A percentile compares a stretch with the other conserved stretches of the same genome.
phyloP scores from a whole-genome alignment of 1,140 invertebrate species.

The Drosophila sturtevanti region DNA sequence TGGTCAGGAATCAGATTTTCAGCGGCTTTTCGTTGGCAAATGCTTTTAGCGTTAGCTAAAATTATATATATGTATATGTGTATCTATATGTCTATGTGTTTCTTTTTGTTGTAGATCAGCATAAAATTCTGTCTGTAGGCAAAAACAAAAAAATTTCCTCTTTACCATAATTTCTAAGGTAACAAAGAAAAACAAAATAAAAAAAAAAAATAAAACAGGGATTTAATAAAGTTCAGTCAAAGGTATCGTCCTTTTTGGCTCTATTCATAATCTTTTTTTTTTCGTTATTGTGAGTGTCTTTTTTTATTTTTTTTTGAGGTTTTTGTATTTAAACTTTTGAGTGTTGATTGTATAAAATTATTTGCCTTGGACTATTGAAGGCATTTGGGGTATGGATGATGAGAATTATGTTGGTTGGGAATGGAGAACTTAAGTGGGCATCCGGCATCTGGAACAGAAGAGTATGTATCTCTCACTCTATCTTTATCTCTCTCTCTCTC shows the following conservation, averaged over 20 bases:
- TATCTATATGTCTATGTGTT: too few species aligned
- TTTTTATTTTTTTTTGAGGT: neutral
- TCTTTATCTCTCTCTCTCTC: too few species aligned
- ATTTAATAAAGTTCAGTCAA: constrained; percentile 1
- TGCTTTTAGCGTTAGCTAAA: neutral
- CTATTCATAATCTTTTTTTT: neutral
- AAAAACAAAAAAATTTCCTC: too few species aligned
- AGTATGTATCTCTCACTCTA: too few species aligned
- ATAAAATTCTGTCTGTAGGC: too few species aligned
- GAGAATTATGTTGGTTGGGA: too few species aligned
- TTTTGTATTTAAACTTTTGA: constrained; percentile 9
- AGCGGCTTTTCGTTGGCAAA: neutral
- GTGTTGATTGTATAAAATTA: constrained; percentile 6
- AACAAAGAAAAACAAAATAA: neutral
- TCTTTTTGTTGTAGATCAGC: too few species aligned
- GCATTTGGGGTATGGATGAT: too few species aligned
- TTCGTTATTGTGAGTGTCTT: neutral
- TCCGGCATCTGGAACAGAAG: constrained; percentile 1
- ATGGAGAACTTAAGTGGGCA: constrained; percentile 30
- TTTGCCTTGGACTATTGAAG: too few species aligned
- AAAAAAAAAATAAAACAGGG: neutral
- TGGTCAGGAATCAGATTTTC: constrained; percentile 3
- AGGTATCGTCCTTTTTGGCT: neutral
- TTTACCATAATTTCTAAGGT: neutral
- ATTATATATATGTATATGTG: too few species aligned